Base-by-base conservation (phyloP, 2,888 invertebrate genomes). In the Agrenia bidenticulata region DNA sequence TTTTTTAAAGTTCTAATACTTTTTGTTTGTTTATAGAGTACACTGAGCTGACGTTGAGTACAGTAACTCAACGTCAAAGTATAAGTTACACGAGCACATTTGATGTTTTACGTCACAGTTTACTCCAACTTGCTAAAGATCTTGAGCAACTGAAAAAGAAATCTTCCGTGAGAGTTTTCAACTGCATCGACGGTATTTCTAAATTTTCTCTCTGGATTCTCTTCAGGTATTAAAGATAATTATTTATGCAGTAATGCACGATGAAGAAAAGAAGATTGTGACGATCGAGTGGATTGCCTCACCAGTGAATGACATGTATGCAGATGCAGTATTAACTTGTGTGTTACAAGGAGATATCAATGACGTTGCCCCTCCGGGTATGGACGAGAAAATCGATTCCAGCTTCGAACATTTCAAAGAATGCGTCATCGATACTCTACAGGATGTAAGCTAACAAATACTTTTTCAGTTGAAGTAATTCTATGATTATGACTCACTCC, bases 251-350 rank as follows among this genome's bases (percentile, higher is more conserved):
- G 85, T 97, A 41, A 85, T 85, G 0, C 83, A 94, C 17, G 93
- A 51, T 51, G 51, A 17, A 15, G 23, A 94, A 73, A 87, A 87
- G 41, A 88, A 88, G 79, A 86, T 92, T 74, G 89, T 94, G 27
- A 88, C 90, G 0, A 84, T 98, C 65, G 95, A 96, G 86, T 99
- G 98, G 98, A 84, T 88, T 51, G 94, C 96, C 7, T 92, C 90
- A 78, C 96, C 98, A 0, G 89, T 96, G 53, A 90, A 94, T 78
- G 98, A 99, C 81, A 97, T 98, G 94, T 98, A 90, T 81, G 97
- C 98, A 27, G 98, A 99, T 83, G 91, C 97, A 27, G 89, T 95
- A 27, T 84, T 96, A 61, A 90, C 92, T 0, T 93, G 90, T 50
- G 84, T 96, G 42, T 83, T 98, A 76, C 89, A 92, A 80, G 92